These are phyloP conservation scores for Anguilla japonica DNA, from an alignment of 2,113 vertebrate species.

Conservation along the genomic window DNA sequence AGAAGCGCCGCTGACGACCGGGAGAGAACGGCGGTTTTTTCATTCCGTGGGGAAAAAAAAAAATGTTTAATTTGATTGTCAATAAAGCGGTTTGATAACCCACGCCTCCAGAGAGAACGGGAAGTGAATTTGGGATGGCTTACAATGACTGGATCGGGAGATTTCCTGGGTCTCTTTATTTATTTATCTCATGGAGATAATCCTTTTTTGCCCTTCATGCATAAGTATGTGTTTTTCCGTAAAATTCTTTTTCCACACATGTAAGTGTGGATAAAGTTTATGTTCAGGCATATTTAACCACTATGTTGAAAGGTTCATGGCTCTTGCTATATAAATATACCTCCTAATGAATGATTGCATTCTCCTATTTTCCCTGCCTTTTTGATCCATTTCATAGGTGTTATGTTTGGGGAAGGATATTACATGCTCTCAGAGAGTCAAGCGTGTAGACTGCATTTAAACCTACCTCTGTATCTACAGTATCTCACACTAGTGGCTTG, in stretches of 20 bases:
- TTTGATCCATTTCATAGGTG: neutral
- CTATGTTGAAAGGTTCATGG: neutral
- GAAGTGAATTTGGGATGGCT: neutral
- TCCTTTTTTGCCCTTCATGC: neutral
- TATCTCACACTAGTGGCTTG: neutral
- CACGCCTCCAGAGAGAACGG: neutral
- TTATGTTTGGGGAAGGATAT: neutral
- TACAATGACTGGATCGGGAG: neutral
- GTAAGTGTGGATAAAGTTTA: neutral
- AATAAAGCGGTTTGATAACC: neutral
- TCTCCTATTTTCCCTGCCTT: neutral
- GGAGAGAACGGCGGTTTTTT: neutral
- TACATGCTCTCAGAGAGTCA: neutral
- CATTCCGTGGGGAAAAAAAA: neutral
- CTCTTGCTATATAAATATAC: neutral
- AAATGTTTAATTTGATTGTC: neutral
- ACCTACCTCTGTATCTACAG: neutral
- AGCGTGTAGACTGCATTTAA: neutral
- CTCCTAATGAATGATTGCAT: neutral
- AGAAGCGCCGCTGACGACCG: neutral
- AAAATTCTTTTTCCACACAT: neutral
- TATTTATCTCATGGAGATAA: neutral
- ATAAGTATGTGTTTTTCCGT: neutral
- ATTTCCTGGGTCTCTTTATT: neutral
- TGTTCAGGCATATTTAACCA: neutral